These are phyloP conservation scores for Rhinatrema bivittatum DNA, from an alignment of 2,797 vertebrate genomes.

Conservation along the genomic window DNA sequence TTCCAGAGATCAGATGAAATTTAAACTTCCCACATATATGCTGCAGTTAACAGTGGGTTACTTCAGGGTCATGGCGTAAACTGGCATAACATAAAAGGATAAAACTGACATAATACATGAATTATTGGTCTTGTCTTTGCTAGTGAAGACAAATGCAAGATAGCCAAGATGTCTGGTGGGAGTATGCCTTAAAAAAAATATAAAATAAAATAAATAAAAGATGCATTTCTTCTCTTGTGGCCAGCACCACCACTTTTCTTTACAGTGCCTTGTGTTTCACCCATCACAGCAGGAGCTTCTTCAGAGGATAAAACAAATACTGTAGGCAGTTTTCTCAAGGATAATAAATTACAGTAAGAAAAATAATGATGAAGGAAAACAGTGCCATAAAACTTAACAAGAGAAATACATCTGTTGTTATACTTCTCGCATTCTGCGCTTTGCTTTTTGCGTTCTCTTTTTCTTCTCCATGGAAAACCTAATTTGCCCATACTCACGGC, in stretches of 20 bases:
- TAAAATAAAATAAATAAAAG: too few relatives aligned
- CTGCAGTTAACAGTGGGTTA: accelerated
- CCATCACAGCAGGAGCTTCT: constrained; percentile 19
- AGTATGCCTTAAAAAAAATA: constrained; percentile 12
- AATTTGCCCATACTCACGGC: too few relatives aligned
- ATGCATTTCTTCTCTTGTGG: constrained; percentile 4
- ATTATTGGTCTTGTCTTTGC: neutral
- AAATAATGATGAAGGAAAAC: constrained; percentile 8
- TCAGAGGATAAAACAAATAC: constrained; percentile 17
- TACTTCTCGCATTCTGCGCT: neutral
- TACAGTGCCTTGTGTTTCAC: constrained; percentile 17
- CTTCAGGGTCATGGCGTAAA: neutral
- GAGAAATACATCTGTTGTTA: neutral
- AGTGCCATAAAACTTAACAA: constrained; percentile 7
- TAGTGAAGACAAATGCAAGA: neutral
- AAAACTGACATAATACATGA: neutral
- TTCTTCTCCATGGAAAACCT: too few relatives aligned
- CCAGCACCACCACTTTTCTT: constrained; percentile 14
- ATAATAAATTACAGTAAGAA: constrained; percentile 11
- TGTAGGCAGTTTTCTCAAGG: constrained; percentile 4
- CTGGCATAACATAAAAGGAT: accelerated
- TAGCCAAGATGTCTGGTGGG: neutral
- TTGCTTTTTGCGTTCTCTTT: constrained; percentile 3
- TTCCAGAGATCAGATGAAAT: too few relatives aligned
- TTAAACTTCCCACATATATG: too few relatives aligned